Percentiles rank a stretch among this genome's conserved stretches.
These are phyloP conservation scores for Proisotoma minuta DNA, from an alignment of 2,888 invertebrate genomes.

Conservation along the genomic window DNA sequence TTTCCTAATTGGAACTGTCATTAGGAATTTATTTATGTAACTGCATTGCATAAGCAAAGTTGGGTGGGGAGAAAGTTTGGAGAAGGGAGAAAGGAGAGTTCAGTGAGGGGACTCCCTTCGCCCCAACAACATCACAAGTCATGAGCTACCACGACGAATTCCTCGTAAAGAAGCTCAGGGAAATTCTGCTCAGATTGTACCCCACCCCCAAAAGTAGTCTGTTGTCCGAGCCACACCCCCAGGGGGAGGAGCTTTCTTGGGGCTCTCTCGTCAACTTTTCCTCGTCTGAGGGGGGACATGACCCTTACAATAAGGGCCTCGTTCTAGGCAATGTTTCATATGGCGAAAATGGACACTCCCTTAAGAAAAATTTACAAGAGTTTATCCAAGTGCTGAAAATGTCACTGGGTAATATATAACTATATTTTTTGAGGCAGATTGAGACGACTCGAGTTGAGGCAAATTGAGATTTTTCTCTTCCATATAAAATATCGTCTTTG, in stretches of 20 bases:
- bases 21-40: too few species aligned
- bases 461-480: slow-evolving; percentile 1
- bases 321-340: not conserved
- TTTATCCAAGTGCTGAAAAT: slow-evolving; percentile 44
- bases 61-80: not conserved
- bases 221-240: too few species aligned
- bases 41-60: too few species aligned
- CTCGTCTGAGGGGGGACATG: slow-evolving; percentile 5
- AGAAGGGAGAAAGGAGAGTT: slow-evolving; percentile 19
- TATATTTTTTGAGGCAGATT: not conserved
- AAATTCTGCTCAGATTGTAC: slow-evolving; percentile 39
- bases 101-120: slow-evolving; percentile 41
- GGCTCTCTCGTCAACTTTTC: not conserved
- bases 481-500: not conserved
- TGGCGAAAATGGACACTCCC: not conserved
- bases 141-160: slow-evolving; percentile 29
- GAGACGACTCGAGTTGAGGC: slow-evolving; percentile 12
- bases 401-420: too few species aligned
- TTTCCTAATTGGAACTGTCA: too few species aligned
- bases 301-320: not conserved
- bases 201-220: slow-evolving; percentile 14
- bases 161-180: slow-evolving; percentile 40
- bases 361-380: slow-evolving; percentile 36
- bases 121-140: too few species aligned
- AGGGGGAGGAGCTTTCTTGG: too few species aligned